Evolutionary conservation across 2,113 vertebrate species (phyloP), one percentile per base, ranked within the genome.

Genomic region (Cavia aperea): DNA sequence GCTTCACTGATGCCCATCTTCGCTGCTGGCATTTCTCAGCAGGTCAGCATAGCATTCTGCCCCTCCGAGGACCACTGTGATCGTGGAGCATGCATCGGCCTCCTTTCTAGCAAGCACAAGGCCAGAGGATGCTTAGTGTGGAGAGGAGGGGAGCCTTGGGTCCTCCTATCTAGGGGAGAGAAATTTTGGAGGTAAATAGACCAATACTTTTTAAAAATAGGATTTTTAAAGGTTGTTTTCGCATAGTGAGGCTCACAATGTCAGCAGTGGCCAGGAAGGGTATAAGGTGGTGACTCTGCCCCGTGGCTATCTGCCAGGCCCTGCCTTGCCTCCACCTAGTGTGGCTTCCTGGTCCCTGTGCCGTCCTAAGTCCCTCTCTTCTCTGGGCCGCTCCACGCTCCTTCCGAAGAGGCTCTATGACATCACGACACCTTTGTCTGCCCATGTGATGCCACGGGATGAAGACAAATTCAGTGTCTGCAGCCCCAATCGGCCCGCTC

Each of bases 41-140:
- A 21, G 66, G 78, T 56, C 70, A 82, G 56, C 26, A 1, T 0
- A 0, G 51, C 72, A 21, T 15, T 16, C 79, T 16, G 2, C 29
- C 29, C 24, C 36, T 54, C 14, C 1, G 85, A 85, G 23, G 26
- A 16, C 21, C 58, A 7, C 31, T 5, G 0, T 13, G 14, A 21
- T 12, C 4, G 33, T 2, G 33, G 19, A 5, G 21, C 24, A 2
- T 4, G 0, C 2, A 0, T 0, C 8, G 0, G 0, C 1, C 39
- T 91, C 9, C 11, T 54, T 77, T 7, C 26, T 56, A 18, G 36
- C 7, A 24, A 19, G 51, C 2, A 3, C 33, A 1, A 23, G 43
- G 65, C 2, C 1, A 2, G 33, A 24, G 0, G n/a, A 14, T 11
- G 43, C 62, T 49, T 46, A 1, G 6, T 8, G 21, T 21, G 26